Evolutionary conservation across 2,797 vertebrate genomes (phyloP), one percentile per base, ranked within the genome.

Genomic region (Lagodon rhomboides): DNA sequence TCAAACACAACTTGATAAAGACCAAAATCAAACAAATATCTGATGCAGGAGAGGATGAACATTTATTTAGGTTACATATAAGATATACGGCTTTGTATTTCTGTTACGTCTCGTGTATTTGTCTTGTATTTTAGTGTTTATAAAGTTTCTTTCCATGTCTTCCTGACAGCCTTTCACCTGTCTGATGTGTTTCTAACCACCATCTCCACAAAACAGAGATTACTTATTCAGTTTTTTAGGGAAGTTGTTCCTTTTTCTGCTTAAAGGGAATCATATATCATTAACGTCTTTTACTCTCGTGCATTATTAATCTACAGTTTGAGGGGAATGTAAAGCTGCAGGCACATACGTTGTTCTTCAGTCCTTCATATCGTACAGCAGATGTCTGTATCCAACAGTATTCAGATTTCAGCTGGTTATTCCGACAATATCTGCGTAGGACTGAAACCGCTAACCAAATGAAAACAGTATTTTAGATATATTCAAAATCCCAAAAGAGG

Each of bases 401-500:
- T 51, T 70, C 68, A 65, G 22, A 18, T 22, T 51, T 63, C 68
- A 65, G 22, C 18, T n/a, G 18, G 23, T 53, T 50, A 23, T 12
- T 34, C 46, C 15, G 16, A 23, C 22, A 66, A 58, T n/a, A 30
- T 47, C 44, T 34, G 34, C 60, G 59, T 18, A 51, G 3, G 62
- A 38, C 34, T 6, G 16, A 71, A 62, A 63, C 58, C 44, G 17
- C 22, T 0, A 8, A 55, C 43, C 2, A 27, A 50, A 62, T 25
- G 22, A 15, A 6, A 38, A 55, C 4, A 46, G 4, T 25, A 41
- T 53, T 61, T 58, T 5, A 23, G 0, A 60, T 22, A 16, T 47
- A 70, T 27, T 64, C 4, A 22, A 62, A 71, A 62, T 67, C 49
- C 53, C 20, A 15, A 18, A 69, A 64, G n/a, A 22, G 16, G 69